Base-by-base conservation (phyloP, 2,113 vertebrate species). In the Natator depressus region DNA sequence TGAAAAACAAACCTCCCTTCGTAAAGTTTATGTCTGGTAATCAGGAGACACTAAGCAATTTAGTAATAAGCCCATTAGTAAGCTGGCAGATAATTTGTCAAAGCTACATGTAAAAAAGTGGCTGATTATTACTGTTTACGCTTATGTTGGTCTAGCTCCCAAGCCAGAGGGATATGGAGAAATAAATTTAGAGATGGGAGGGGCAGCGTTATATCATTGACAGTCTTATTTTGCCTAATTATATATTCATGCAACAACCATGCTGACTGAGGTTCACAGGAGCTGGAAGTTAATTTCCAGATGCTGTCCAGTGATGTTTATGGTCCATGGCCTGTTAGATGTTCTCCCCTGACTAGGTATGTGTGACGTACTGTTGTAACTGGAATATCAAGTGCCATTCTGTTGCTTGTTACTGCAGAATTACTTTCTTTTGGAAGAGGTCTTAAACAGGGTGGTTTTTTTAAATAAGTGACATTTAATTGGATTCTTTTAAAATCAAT, bases 221-320 rank as follows among this genome's bases (percentile, higher is more conserved):
- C 92, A 93, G 93, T 65, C 62, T 96, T 94, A 55, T 72, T 24
- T 8, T 54, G 12, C 10, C 5, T 94, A 95, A 89, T 31, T 92
- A 50, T 82, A 31, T 86, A 55, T 35, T 84, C 51, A 82, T 0
- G 5, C 20, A 31, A 72, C n/a, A 72, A 22, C 65, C n/a, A 46
- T 78, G 75, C n/a, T 51, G 54, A 88, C 80, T 69, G 80, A 76
- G n/a, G 59, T 25, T 95, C 84, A 1, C 8, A 72, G 10, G 65
- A 31, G 51, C n/a, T 24, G 86, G 14, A 93, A 96, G 38, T n/a
- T 65, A 57, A 35, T 31, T 3, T 38, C 94, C 51, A 95, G 85
- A 72, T n/a, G 59, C 81, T 83, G 20, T 38, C 22, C 75, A 88
- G 57, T 65, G 55, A 25, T 75, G 65, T 57, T 85, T 93, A 79